Base-by-base conservation (phyloP, 2,888 invertebrate genomes). In the Aphrophora alni region DNA sequence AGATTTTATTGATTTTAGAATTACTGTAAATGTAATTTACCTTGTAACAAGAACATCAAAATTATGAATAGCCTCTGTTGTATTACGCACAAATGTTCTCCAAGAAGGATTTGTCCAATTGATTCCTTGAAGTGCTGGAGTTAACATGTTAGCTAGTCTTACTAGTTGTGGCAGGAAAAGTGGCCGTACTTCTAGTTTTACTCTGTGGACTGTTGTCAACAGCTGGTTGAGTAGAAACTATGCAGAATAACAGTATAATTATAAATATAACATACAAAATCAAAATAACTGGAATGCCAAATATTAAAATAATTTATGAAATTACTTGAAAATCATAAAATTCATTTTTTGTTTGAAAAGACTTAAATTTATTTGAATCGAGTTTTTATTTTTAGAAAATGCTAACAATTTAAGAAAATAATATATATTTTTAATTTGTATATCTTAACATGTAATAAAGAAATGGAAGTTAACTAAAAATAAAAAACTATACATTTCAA, bases 101-200 rank as follows among this genome's bases (percentile, higher is more conserved):
- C 98, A 97, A 84, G 94, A 92, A 21, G 93, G 91, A 82, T 95
- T 94, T 0, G 97, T 96, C 98, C 98, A 98, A 38, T 94, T 94
- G 17, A 98, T 91, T 14, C 91, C 91, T 26, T 92, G 92, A 33
- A 98, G 89, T 0, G 95, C 97, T 0, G 97, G 97, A 79, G 94
- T 93, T 27, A 98, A 89, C 84, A 96, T 92, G 12, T 94, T 93
- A 1, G 96, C 95, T 17, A 98, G 91, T 27, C 94, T 93, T 28
- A 95, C 94, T 82, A 97, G 90, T 90, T 97, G 97, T 0, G 97
- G 97, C 38, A 97, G 90, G 87, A 98, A 93, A 76, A 98, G 89
- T 26, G 97, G 96, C n/a, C 97, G 92, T 21, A 98, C 95, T 89
- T 97, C 97, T 71, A 94, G 89, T 86, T 96, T 96, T 0, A 96